These are phyloP conservation scores for Asarcornis scutulata DNA, from an alignment of 2,113 vertebrate species.

Conservation along the genomic window DNA sequence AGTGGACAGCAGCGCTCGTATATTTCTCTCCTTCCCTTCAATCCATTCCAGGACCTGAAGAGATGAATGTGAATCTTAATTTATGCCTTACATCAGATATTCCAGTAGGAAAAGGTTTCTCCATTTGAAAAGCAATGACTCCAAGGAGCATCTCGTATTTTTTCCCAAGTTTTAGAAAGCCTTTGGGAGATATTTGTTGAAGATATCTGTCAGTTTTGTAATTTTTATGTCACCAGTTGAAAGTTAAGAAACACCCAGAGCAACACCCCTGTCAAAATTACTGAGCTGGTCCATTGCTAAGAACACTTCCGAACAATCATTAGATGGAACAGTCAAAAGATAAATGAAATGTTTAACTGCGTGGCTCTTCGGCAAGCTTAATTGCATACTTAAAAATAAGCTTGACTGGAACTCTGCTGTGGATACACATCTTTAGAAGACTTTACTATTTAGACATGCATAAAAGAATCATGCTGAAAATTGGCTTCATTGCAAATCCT, in stretches of 20 bases:
- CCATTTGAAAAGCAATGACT: background rate
- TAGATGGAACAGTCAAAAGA: background rate
- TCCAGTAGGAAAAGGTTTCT: background rate
- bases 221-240: background rate
- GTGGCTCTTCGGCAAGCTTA: background rate
- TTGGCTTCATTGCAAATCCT: background rate
- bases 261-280: background rate
- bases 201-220: background rate
- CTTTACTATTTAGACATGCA: background rate
- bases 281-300: background rate
- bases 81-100: background rate
- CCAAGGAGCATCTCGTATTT: background rate
- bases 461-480: background rate
- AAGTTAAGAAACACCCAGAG: background rate
- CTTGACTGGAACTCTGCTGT: background rate
- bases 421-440: background rate
- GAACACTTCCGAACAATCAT: background rate
- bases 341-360: background rate
- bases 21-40: constrained; percentile 98
- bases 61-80: background rate
- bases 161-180: background rate
- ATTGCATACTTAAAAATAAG: background rate
- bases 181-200: background rate
- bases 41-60: constrained; percentile 97
- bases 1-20: constrained; percentile 94